Evolutionary conservation across 2,888 invertebrate genomes (phyloP).

Genomic region (Hydraecia micacea): DNA sequence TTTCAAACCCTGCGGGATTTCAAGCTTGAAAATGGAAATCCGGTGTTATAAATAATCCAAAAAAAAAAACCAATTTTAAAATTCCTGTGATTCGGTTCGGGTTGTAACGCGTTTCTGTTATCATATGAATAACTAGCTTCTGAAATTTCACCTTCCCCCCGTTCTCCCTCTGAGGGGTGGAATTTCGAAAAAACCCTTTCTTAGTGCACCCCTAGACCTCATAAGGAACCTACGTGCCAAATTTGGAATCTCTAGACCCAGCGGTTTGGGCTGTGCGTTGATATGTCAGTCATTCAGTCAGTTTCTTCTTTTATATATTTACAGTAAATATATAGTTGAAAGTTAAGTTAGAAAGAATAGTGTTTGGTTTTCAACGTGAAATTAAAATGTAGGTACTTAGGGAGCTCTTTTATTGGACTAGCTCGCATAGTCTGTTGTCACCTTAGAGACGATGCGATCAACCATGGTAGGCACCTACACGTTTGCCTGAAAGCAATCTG

Average conservation of each 20-base stretch:
- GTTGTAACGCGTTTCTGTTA: too few relatives aligned
- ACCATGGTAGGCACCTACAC: neutral
- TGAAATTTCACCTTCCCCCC: too few relatives aligned
- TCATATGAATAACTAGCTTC: too few relatives aligned
- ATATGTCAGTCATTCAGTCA: too few relatives aligned
- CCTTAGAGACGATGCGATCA: neutral
- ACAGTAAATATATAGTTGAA: neutral
- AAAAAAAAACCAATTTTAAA: neutral
- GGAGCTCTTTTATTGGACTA: neutral
- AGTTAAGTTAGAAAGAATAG: neutral
- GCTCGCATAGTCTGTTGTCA: neutral
- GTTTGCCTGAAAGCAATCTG: neutral
- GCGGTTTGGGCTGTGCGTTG: too few relatives aligned
- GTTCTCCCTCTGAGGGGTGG: too few relatives aligned
- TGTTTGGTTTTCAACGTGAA: neutral
- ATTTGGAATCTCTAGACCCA: too few relatives aligned
- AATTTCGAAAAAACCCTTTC: too few relatives aligned
- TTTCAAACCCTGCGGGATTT: conserved; percentile 11
- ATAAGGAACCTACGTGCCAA: too few relatives aligned
- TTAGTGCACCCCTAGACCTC: too few relatives aligned
- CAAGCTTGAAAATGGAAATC: conserved; percentile 17
- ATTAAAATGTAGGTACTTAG: neutral
- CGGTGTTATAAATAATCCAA: neutral
- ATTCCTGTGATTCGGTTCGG: neutral
- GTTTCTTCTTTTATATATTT: too few relatives aligned